These are phyloP conservation scores for Drosophila orena DNA, from an alignment of 1,140 invertebrate species.

Conservation along the genomic window DNA sequence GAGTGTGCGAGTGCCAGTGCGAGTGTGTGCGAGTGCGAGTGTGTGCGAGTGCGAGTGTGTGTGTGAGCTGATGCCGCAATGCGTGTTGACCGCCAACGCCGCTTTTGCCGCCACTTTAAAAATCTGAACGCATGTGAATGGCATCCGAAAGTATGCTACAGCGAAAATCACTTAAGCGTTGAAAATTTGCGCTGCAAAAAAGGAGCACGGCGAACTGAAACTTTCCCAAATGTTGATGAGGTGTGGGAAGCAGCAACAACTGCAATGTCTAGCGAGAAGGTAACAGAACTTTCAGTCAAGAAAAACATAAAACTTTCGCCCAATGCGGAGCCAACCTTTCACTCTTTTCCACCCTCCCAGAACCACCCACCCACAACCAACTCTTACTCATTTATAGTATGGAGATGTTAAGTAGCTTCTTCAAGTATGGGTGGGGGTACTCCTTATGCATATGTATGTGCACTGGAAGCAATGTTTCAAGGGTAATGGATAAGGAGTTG, in stretches of 20 bases:
- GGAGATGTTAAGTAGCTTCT: conserved; percentile 50
- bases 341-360: conserved; percentile 24
- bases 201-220: conserved; percentile 21
- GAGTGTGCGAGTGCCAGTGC: neutral
- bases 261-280: conserved; percentile 47
- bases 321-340: conserved; percentile 33
- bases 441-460: conserved; percentile 1
- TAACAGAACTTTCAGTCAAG: conserved; percentile 67
- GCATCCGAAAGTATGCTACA: conserved; percentile 66
- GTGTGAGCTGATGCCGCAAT: conserved; percentile 38
- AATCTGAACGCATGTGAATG: conserved; percentile 53
- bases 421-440: conserved; percentile 19
- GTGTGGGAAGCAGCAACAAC: conserved; percentile 39
- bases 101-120: conserved; percentile 52
- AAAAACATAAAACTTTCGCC: conserved; percentile 67
- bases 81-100: conserved; percentile 46
- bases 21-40: no score
- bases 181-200: conserved; percentile 50
- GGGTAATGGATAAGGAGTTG: no score
- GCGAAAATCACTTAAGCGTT: conserved; percentile 75
- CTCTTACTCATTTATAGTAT: conserved; percentile 41
- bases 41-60: conserved; percentile 4
- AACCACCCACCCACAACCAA: conserved; percentile 13
- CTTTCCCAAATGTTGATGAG: conserved; percentile 61
- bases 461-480: neutral